These are phyloP conservation scores for Catagonus wagneri DNA, from an alignment of 2,113 vertebrate genomes.

Conservation along the genomic window DNA sequence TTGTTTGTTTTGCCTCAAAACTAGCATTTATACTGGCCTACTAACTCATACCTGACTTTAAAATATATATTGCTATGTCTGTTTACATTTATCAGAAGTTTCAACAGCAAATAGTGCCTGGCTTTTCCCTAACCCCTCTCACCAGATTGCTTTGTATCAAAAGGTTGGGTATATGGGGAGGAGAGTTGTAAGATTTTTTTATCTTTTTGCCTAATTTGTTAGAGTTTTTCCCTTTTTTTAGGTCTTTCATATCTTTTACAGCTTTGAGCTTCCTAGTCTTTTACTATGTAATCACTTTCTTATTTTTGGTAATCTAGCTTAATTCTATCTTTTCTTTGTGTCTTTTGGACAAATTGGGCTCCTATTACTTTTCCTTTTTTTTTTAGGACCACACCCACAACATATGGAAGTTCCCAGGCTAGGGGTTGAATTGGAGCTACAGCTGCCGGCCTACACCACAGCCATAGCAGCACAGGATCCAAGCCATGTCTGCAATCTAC, in stretches of 20 bases:
- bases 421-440: no score
- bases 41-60: background rate
- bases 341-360: background rate
- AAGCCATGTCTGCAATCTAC: no score
- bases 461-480: no score
- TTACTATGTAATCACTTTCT: background rate
- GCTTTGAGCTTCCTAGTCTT: slow-evolving; percentile 7
- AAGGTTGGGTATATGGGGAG: background rate
- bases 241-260: background rate
- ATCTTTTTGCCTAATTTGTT: background rate
- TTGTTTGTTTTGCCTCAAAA: background rate
- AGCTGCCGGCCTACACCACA: no score
- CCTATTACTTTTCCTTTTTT: background rate
- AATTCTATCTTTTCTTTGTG: background rate
- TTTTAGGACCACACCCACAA: no score
- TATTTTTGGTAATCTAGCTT: slow-evolving; percentile 14
- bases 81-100: background rate
- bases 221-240: background rate
- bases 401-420: no score
- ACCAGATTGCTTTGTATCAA: background rate
- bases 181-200: background rate
- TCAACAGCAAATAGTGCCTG: background rate
- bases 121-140: background rate
- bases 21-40: background rate
- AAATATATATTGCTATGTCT: background rate